These are phyloP conservation scores for Ariopsis seemanni DNA, from an alignment of 2,113 vertebrate species.

Conservation along the genomic window DNA sequence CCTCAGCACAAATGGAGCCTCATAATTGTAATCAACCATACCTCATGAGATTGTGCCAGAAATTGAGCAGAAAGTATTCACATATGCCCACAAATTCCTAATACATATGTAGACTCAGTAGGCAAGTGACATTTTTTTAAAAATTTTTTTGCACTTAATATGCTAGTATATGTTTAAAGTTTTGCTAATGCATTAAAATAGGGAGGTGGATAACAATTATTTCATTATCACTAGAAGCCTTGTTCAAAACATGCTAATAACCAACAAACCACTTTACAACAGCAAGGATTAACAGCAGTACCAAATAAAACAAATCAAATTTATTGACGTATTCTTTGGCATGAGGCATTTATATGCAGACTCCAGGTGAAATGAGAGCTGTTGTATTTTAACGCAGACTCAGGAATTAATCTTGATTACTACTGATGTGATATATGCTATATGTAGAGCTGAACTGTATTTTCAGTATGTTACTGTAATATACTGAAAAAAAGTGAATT, in stretches of 20 bases:
- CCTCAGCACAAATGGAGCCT: neutral
- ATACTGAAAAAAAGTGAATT: neutral
- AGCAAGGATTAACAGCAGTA: neutral
- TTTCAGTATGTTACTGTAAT: neutral
- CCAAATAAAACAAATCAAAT: neutral
- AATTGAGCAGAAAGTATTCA: neutral
- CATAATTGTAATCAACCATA: slow-evolving; percentile 9
- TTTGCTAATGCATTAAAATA: neutral
- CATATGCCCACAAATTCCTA: neutral
- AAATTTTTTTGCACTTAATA: neutral
- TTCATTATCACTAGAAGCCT: neutral
- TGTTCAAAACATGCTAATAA: neutral
- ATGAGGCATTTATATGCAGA: neutral
- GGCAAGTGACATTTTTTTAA: neutral
- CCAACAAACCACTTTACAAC: neutral
- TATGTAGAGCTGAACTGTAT: neutral
- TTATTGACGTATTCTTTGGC: neutral
- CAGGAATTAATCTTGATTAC: neutral
- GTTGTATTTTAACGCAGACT: neutral
- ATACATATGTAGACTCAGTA: neutral
- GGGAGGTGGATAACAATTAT: neutral
- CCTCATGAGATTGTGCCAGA: neutral
- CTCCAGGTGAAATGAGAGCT: neutral
- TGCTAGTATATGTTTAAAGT: neutral
- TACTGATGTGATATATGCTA: neutral